Evolutionary conservation across 2,113 vertebrate species (phyloP), one percentile per base, ranked within the genome.

Genomic region (Sisor rabdophorus): DNA sequence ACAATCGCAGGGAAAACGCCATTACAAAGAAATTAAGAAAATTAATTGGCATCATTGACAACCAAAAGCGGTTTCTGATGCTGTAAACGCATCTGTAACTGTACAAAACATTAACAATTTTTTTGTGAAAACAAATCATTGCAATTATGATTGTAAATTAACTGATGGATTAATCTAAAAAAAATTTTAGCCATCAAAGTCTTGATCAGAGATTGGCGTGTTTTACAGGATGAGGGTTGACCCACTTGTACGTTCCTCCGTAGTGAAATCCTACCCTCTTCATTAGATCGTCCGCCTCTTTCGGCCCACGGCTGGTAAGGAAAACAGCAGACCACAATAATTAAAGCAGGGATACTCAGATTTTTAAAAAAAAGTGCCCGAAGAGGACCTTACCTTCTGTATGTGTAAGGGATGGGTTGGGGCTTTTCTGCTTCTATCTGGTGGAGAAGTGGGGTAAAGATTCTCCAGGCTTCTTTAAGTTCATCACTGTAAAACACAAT

Each of bases 361-460:
- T 24, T 8, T 2, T 36, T 4, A 36, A 22, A 16, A 16, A 58
- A n/a, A 71, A n/a, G 1, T 11, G 28, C 13, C 6, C 5, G 2
- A 5, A 16, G 11, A 26, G 15, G 1, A 48, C 1, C 1, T 80
- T 83, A 95, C 95, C 95, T 95, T 86, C 95, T 95, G 1, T 94
- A 95, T 77, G 82, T 80, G 47, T 97, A 97, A 54, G 91, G 86
- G 73, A 93, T 87, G 0, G 95, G 95, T 55, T 87, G 84, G 0
- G 82, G 83, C 83, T 91, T 95, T 70, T 94, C 91, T 0, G 26
- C 78, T 73, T 96, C 95, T 0, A 96, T 93, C 74, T 90, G 84
- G 82, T 95, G 95, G 73, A 97, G 91, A n/a, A 97, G 84, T 0
- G 94, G 95, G 0, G 95, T 96, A 85, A 97, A 95, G 85, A 97